Evolutionary conservation across 2,113 vertebrate genomes (phyloP).

Genomic region (Mirounga angustirostris): DNA sequence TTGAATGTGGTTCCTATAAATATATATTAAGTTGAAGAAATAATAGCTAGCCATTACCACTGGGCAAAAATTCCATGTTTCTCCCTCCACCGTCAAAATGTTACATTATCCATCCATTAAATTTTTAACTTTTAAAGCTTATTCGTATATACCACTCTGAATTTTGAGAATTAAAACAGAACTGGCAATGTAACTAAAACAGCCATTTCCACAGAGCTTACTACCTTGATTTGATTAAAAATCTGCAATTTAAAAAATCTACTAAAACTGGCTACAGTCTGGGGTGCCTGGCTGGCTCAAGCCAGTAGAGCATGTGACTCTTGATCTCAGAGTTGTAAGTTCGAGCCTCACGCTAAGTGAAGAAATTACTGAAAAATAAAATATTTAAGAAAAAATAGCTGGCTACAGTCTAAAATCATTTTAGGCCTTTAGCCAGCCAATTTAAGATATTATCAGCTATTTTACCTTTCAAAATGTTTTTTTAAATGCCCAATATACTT

Average conservation of each 20-base stretch:
- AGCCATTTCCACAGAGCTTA: slow-evolving; percentile 48
- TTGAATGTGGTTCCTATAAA: slow-evolving; percentile 30
- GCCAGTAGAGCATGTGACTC: neutral
- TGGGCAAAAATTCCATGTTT: slow-evolving; percentile 58
- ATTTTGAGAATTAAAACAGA: slow-evolving; percentile 66
- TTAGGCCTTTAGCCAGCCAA: slow-evolving; percentile 19
- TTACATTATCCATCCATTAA: slow-evolving; percentile 25
- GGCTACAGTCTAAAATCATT: slow-evolving; percentile 43
- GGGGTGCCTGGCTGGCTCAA: neutral
- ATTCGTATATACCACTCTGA: neutral
- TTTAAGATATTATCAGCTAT: slow-evolving; percentile 26
- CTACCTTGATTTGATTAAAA: slow-evolving; percentile 48
- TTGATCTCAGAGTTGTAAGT: neutral
- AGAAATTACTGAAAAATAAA: neutral
- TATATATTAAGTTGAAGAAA: slow-evolving; percentile 29
- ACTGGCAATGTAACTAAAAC: slow-evolving; percentile 47
- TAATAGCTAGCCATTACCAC: slow-evolving; percentile 25
- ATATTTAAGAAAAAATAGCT: neutral
- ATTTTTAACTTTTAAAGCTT: slow-evolving; percentile 54
- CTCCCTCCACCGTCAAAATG: slow-evolving; percentile 21
- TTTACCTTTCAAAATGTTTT: slow-evolving; percentile 30
- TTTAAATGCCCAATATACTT: slow-evolving; percentile 12
- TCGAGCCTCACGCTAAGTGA: neutral
- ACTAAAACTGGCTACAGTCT: slow-evolving; percentile 23
- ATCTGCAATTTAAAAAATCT: neutral